These are phyloP conservation scores for Tethya wilhelma DNA, from an alignment of 37 sponge, comb jelly and placozoan species.

Conservation along the genomic window DNA sequence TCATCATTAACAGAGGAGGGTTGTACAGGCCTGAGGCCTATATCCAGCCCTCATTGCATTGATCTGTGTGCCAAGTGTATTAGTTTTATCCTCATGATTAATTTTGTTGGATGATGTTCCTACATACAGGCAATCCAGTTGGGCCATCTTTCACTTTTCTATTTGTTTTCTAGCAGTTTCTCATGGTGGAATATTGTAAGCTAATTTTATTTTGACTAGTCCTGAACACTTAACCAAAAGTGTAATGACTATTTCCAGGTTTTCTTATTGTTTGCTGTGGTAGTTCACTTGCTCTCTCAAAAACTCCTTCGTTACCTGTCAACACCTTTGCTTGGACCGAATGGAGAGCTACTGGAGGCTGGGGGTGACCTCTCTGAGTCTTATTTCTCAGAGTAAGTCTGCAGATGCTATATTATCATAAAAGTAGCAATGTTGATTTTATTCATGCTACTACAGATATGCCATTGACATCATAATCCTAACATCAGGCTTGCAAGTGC, in stretches of 20 bases:
- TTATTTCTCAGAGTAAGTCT: slow-evolving; percentile 59
- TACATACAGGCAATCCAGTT: neutral
- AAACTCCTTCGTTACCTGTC: slow-evolving; percentile 25
- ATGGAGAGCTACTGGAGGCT: slow-evolving; percentile 57
- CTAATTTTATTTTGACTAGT: neutral
- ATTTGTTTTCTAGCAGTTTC: no score
- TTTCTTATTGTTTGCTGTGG: slow-evolving; percentile 23
- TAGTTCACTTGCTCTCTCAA: slow-evolving; percentile 18
- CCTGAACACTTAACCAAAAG: neutral
- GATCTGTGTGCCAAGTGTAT: no score
- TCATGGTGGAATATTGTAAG: neutral
- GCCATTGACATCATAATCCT: slow-evolving; percentile 71
- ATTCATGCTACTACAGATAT: slow-evolving; percentile 41
- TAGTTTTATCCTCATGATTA: no score
- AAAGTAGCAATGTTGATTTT: no score
- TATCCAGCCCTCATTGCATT: no score
- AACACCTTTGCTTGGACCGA: slow-evolving; percentile 14
- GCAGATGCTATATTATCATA: neutral
- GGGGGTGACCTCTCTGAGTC: slow-evolving; percentile 60
- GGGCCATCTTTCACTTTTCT: no score
- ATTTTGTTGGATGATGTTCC: neutral
- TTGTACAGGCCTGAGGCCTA: no score
- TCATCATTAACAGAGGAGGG: neutral
- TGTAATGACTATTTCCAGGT: slow-evolving; percentile 26
- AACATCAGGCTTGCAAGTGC: slow-evolving; percentile 44